These are phyloP conservation scores for Centropus unirufus DNA, from an alignment of 2,113 vertebrate species.

Conservation along the genomic window DNA sequence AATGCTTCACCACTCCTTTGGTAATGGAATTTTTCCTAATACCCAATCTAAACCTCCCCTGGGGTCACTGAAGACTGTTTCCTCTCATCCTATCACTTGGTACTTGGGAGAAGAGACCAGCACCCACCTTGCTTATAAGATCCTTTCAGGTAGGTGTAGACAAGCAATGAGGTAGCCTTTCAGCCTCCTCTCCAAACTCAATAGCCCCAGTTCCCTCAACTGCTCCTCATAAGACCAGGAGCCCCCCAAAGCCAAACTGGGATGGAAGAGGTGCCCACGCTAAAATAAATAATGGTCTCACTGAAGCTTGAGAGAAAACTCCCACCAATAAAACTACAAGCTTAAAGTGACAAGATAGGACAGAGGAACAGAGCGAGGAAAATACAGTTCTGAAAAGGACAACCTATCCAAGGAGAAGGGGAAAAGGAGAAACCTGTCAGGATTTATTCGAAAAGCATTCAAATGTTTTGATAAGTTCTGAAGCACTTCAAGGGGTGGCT, in stretches of 20 bases:
- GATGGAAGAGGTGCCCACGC: neutral
- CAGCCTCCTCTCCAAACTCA: too few relatives aligned
- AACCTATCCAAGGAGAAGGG: neutral
- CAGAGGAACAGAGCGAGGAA: neutral
- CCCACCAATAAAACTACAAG: neutral
- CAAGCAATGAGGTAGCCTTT: too few relatives aligned
- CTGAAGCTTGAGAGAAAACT: neutral
- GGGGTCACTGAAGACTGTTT: too few relatives aligned
- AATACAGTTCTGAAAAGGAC: neutral
- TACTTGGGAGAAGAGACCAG: too few relatives aligned
- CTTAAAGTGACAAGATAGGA: neutral
- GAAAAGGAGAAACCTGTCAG: neutral
- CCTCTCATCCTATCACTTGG: too few relatives aligned
- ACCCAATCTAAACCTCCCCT: too few relatives aligned
- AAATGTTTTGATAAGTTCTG: constrained; percentile 22
- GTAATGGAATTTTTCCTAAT: too few relatives aligned
- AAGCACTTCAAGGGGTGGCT: neutral
- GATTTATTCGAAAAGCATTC: neutral
- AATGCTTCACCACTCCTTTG: too few relatives aligned
- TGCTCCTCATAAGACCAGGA: neutral
- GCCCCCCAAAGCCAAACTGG: neutral
- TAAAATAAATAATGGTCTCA: neutral
- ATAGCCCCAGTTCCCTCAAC: too few relatives aligned
- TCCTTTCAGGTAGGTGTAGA: too few relatives aligned
- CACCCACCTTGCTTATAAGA: too few relatives aligned